Evolutionary conservation across 2,888 invertebrate genomes (phyloP).

Genomic region (Xestoiulus laeticollis): DNA sequence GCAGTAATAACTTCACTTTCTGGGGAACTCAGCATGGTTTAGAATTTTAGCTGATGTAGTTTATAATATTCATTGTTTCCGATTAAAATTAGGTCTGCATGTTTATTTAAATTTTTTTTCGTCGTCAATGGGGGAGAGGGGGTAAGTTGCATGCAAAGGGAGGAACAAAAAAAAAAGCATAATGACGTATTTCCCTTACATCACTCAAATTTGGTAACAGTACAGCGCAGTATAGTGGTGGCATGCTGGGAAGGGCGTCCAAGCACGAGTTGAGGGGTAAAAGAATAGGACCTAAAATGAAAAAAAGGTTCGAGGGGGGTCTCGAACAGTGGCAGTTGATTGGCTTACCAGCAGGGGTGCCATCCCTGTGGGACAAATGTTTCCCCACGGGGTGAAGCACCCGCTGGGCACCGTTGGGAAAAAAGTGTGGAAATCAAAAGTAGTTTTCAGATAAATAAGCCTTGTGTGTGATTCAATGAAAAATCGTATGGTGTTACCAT

Average conservation of each 20-base stretch:
- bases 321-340: slow-evolving; percentile 19
- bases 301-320: slow-evolving; percentile 10
- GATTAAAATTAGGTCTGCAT: slow-evolving; percentile 7
- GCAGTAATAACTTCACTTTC: too few species aligned
- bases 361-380: slow-evolving; percentile 37
- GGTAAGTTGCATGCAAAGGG: slow-evolving; percentile 10
- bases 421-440: slow-evolving; percentile 33
- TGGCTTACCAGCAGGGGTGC: slow-evolving; percentile 37
- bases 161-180: slow-evolving; percentile 17
- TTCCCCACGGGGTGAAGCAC: slow-evolving; percentile 34
- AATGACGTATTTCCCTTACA: slow-evolving; percentile 20
- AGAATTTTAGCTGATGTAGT: background rate
- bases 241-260: slow-evolving; percentile 29
- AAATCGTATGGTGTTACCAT: background rate
- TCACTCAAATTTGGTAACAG: slow-evolving; percentile 31
- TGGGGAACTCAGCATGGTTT: too few species aligned
- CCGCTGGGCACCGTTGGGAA: slow-evolving; percentile 11
- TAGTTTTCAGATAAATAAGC: slow-evolving; percentile 33
- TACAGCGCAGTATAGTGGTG: background rate
- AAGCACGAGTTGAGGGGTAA: slow-evolving; percentile 18
- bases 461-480: background rate
- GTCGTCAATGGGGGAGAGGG: background rate
- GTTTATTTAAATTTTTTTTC: slow-evolving; percentile 36
- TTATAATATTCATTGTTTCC: background rate
- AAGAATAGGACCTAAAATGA: slow-evolving; percentile 11